A percentile compares a stretch with the other conserved stretches of the same genome.
Conservation (phyloP, 2,888 invertebrate genomes). For the Aporophyla nigra region DNA sequence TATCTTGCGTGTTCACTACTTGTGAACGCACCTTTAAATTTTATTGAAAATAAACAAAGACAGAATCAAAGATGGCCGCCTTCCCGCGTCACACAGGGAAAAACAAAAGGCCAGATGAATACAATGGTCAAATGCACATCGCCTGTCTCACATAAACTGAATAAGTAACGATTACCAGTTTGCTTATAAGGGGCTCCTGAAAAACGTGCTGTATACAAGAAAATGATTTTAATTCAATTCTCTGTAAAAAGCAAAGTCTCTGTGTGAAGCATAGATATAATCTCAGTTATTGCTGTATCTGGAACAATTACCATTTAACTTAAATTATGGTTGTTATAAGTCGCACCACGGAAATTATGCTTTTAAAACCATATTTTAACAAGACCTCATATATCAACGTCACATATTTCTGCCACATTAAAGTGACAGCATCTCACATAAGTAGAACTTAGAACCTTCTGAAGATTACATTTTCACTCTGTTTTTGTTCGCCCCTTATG, state of each 20-base stretch:
- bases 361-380: neutral
- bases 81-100: conserved; percentile 41
- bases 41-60: conserved; percentile 58
- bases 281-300: neutral
- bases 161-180: conserved; percentile 17
- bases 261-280: neutral
- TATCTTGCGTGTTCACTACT: conserved; percentile 11
- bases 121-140: conserved; percentile 30
- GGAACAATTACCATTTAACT: neutral
- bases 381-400: neutral
- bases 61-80: conserved; percentile 47
- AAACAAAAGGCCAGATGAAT: conserved; percentile 36
- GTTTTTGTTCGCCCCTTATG: neutral
- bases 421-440: neutral
- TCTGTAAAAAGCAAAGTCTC: too few species aligned
- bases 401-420: neutral
- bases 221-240: neutral
- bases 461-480: neutral
- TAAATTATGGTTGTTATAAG: neutral
- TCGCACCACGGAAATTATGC: neutral
- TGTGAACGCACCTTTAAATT: conserved; percentile 48
- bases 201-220: neutral
- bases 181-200: conserved; percentile 6
- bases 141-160: neutral
- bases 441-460: neutral